Evolutionary conservation across 1,140 invertebrate species (phyloP).

Genomic region (Panonychus citri): DNA sequence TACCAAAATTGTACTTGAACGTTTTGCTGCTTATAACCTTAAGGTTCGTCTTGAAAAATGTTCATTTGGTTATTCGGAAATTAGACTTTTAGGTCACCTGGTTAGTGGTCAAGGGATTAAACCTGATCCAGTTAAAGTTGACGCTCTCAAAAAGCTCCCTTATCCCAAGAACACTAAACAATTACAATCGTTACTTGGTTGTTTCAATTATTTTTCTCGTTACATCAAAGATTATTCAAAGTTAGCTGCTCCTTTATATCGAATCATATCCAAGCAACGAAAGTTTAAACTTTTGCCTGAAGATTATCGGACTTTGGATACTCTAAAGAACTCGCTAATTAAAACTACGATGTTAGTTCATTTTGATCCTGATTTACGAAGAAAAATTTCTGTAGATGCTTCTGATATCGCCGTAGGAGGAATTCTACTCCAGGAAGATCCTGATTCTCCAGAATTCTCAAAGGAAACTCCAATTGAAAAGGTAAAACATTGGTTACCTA

Average conservation of each 20-base stretch:
- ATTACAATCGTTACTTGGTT: slow-evolving; percentile 23
- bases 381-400: not conserved
- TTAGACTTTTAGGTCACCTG: slow-evolving; percentile 20
- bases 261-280: slow-evolving; percentile 10
- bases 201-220: no score
- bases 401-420: not conserved
- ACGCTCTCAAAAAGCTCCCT: slow-evolving; percentile 15
- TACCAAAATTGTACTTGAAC: slow-evolving; percentile 9
- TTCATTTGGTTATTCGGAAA: slow-evolving; percentile 7
- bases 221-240: slow-evolving; percentile 20
- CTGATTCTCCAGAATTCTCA: no score
- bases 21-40: slow-evolving; percentile 13
- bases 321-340: slow-evolving; percentile 13
- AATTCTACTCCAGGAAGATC: no score
- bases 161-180: slow-evolving; percentile 18
- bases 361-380: not conserved
- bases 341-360: not conserved
- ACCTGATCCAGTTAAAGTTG: slow-evolving; percentile 19
- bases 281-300: not conserved
- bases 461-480: no score
- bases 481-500: no score
- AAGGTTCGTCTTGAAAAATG: slow-evolving; percentile 20
- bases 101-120: slow-evolving; percentile 18
- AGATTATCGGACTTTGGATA: not conserved
- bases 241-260: slow-evolving; percentile 19